Base-by-base conservation (phyloP, 2,113 vertebrate species). In the Cyprinus carpio region DNA sequence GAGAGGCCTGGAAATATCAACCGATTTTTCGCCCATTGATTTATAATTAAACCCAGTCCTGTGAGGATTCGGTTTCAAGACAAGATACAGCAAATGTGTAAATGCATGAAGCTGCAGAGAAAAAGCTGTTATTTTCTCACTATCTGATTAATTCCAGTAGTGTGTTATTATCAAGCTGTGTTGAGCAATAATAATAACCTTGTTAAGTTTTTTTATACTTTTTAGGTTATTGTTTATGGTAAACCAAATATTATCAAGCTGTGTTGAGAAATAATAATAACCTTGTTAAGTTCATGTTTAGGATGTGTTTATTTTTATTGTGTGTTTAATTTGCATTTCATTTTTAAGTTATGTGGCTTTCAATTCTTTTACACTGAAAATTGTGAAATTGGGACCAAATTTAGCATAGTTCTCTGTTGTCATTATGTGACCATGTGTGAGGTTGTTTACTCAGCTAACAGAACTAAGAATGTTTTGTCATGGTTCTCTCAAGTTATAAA, bases 261-360 rank as follows among this genome's bases (percentile, higher is more conserved):
- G 56, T 79, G 34, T 15, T 62, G 20, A 78, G 51, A 40, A 79
- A 77, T 56, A 77, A 76, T 54, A 23, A 34, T 79, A 60, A 60
- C 12, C 56, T n/a, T n/a, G n/a, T n/a, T n/a, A n/a, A n/a, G n/a
- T n/a, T n/a, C n/a, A n/a, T n/a, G n/a, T n/a, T n/a, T n/a, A n/a
- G n/a, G n/a, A n/a, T n/a, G 25, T 54, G 27, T 77, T 18, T 54
- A 16, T 49, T 12, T 54, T 54, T 16, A 54, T 16, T 18, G 51
- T 51, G 81, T 80, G 65, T 65, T 80, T 81, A 83, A 88, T 88
- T 86, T 67, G 13, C 64, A 65, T 31, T 29, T 29, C 4, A 65
- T 65, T 65, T 29, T 65, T 7, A 27, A 81, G 69, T 81, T 46
- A 3, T 46, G 43, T 11, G 2, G 10, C 9, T 46, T 46, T 46